Base-by-base conservation (phyloP, 2,113 vertebrate genomes). In the Gobius niger region DNA sequence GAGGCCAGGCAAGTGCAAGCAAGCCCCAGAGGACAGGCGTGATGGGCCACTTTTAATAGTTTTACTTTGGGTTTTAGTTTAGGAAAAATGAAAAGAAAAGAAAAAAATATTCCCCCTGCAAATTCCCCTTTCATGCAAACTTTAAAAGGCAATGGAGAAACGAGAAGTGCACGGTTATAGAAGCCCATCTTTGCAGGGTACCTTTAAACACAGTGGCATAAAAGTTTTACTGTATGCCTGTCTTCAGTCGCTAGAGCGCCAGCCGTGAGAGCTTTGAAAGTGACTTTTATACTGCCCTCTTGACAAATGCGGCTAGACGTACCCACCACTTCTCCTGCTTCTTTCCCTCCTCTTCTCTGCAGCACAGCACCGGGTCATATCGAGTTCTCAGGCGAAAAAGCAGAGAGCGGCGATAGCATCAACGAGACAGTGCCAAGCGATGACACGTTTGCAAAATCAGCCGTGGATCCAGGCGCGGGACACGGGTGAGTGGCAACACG, bases 401-500 rank as follows among this genome's bases (percentile, higher is more conserved):
- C 80, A 85, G 81, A 87, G 79, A 85, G 77, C 66, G 18, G 76
- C 15, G 85, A 91, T 92, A 80, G 75, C 83, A 79, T 87, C 73
- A 56, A 88, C 90, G 86, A 86, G 85, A 82, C 76, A 69, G 87
- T 85, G 87, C 82, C 75, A 91, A 84, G 90, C 81, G 87, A 92
- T 92, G 90, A 93, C 84, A 92, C 59, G 67, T 85, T 80, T 80
- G 83, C 82, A 85, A 80, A 87, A 83, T 87, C 84, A 72, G 88
- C 79, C 83, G 72, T 83, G 80, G 84, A 67, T 82, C 65, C 13
- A 89, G 76, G 66, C 47, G 56, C 63, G 50, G 81, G 80, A 72
- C 82, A 88, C 53, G 65, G 87, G 78, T 88, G 85, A 83, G 67
- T 80, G 83, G n/a, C 69, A 75, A 84, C 74, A 76, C 67, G 72